Conservation (phyloP, 1,140 invertebrate genomes). For the Drosophila parvula region DNA sequence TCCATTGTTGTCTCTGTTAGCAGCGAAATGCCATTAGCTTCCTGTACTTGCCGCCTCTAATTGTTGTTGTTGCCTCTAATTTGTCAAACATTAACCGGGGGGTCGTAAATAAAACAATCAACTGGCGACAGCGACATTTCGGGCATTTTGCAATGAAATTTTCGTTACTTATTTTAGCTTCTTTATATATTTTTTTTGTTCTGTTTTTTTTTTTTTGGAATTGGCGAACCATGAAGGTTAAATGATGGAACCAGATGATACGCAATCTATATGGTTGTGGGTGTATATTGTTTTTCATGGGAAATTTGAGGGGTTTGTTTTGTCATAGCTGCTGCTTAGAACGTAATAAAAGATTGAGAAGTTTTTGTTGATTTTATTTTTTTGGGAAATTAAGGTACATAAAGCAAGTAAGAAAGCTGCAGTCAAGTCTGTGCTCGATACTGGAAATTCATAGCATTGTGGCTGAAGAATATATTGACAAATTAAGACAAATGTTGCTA, state of each 20-base stretch:
- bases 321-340: neutral
- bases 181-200: slow-evolving; percentile 16
- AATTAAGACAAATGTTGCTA: too few relatives aligned
- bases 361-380: neutral
- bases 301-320: slow-evolving; percentile 9
- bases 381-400: neutral
- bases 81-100: slow-evolving; percentile 76
- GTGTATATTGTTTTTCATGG: slow-evolving; percentile 19
- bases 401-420: too few relatives aligned
- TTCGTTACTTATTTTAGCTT: slow-evolving; percentile 19
- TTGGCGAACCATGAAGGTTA: slow-evolving; percentile 39
- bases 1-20: slow-evolving; percentile 35
- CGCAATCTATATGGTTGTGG: slow-evolving; percentile 14
- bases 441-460: too few relatives aligned
- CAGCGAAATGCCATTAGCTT: slow-evolving; percentile 71
- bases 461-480: too few relatives aligned
- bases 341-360: neutral
- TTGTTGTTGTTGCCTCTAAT: slow-evolving; percentile 64
- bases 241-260: slow-evolving; percentile 12
- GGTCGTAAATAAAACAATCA: slow-evolving; percentile 82
- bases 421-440: too few relatives aligned
- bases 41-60: slow-evolving; percentile 56
- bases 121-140: slow-evolving; percentile 71
- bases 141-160: slow-evolving; percentile 57
- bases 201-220: slow-evolving; percentile 15